Conservation (phyloP, 2,113 vertebrate genomes). For the pig (Sus scrofa) region T2T-Sscrofa CM000824.6:154811501-154812000, state of each 20-base stretch:
- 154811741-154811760: not conserved
- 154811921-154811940: slow-evolving; percentile 33
- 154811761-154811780: not conserved
- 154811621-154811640: not conserved
- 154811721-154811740: not conserved
- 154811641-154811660: not conserved
- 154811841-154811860: not conserved
- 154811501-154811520: too few relatives aligned
- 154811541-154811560: too few relatives aligned
- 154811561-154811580: not conserved
- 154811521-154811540: too few relatives aligned
- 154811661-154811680: not conserved
- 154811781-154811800: not conserved
- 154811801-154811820: not conserved
- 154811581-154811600: not conserved
- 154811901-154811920: not conserved
- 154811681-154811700: not conserved
- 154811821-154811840: not conserved
- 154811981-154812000: not conserved
- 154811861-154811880: not conserved
- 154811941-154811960: not conserved
- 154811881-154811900: not conserved
- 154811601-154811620: not conserved
- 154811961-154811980: not conserved
- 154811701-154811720: not conserved